Base-by-base conservation (phyloP, 2,888 invertebrate genomes). In the Tricholauxania praeusta region DNA sequence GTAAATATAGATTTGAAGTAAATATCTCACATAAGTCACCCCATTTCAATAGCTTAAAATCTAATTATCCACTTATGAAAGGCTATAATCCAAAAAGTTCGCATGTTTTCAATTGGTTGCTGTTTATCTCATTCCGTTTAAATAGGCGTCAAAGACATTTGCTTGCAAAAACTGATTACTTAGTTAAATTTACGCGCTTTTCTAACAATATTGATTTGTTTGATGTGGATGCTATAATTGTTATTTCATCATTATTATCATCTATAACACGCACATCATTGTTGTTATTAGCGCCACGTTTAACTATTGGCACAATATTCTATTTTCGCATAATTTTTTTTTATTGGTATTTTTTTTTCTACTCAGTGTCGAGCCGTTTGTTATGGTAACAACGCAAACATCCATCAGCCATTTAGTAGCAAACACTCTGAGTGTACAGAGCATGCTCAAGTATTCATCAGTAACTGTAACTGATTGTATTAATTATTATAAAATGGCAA, bases 221-320 rank as follows among this genome's bases (percentile, higher is more conserved):
- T 39, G 22, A 19, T 47, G 47, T 17, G 39, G 47, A 32, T 47
- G 12, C 19, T 62, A n/a, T 47, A 62, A 62, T 15, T 10, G 17
- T 63, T 48, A 8, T 17, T 48, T 63, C 49, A 63, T 49, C 17
- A 63, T n/a, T 49, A 63, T 39, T 47, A 62, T 17, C 62, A 22
- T 17, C 14, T 17, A 17, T 17, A 39, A 28, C 39, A 60, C 14
- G 12, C 48, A 10, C 64, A 64, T 60, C 28, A 64, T 22, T 28
- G 28, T 60, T 28, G n/a, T 32, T 64, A 49, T 64, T 64, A 49
- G 64, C 64, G 59, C 69, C 69, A 60, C 60, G 60, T 69, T 60
- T 49, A 32, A 51, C 48, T 17, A 53, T 69, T 69, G 69, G 51
- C 69, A 69, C 69, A 57, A n/a, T 68, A 59, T 47, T 62, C n/a